Conservation (phyloP, 2,888 invertebrate species). For the Stenolophus ochropezus region DNA sequence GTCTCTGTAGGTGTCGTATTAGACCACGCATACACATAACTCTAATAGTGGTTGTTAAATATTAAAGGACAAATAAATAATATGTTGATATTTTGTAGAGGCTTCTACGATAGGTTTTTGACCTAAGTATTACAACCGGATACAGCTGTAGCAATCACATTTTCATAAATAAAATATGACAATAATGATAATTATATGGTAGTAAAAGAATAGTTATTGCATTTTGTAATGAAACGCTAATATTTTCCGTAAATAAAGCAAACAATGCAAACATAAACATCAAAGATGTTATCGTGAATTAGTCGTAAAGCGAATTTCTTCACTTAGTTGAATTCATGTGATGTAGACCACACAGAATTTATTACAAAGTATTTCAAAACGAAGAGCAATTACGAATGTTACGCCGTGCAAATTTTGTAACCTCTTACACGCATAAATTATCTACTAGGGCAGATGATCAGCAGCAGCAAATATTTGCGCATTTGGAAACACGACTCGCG, state of each 20-base stretch:
- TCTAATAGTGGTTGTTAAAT: no score
- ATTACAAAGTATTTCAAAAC: constrained; percentile 50
- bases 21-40: no score
- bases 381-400: constrained; percentile 42
- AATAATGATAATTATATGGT: no score
- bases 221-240: neutral
- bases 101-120: no score
- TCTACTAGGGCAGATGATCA: constrained; percentile 16
- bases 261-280: neutral
- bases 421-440: constrained; percentile 37
- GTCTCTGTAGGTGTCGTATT: no score
- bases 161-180: no score
- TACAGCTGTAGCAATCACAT: no score
- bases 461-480: constrained; percentile 29
- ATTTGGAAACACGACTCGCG: neutral
- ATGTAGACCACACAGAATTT: constrained; percentile 44
- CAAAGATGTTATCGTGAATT: neutral
- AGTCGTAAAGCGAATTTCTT: neutral
- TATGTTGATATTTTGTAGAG: no score
- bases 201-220: neutral
- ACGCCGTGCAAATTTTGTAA: constrained; percentile 44
- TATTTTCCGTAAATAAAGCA: neutral
- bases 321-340: constrained; percentile 12
- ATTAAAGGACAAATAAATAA: no score
- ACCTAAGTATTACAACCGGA: no score